Base-by-base conservation (phyloP, 2,888 invertebrate species). In the Drosophila nr. medialis region DNA sequence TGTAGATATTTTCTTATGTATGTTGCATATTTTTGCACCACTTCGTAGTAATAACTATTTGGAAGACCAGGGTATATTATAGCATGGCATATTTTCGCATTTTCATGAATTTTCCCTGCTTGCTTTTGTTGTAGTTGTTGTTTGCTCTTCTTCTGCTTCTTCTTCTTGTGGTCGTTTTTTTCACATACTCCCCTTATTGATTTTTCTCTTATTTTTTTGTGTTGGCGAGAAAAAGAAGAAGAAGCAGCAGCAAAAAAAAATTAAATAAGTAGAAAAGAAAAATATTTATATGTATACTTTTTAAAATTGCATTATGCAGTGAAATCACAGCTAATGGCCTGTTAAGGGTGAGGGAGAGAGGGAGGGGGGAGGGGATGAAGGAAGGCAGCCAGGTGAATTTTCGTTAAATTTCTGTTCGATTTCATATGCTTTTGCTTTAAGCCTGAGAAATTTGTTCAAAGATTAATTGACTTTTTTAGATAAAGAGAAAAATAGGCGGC, bases 241-340 rank as follows among this genome's bases (percentile, higher is more conserved):
- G 61, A 59, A 61, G 45, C 61, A 67, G 42, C 67, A 65, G 53
- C 49, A 64, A 68, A 68, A 60, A 30, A 68, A 79, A 70, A 58
- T 40, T 48, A 66, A 68, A 70, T 67, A 64, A 73, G 76, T 72
- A 68, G 67, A 70, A 68, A 80, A 65, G 7, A 29, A 29, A 38
- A 55, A 38, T 18, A 56, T 74, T 64, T 42, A 15, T 24, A 4
- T 24, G 8, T 15, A 8, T 24, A 24, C 79, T 80, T 89, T 85
- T 89, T 24, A 15, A 15, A 84, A 88, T 89, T 85, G 84, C 89
- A 85, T 89, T 85, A 85, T 89, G 87, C 81, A 64, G 68, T 48
- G 68, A 79, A 86, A 86, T 86, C 81, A 72, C 71, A 64, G 36
- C 36, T 38, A 56, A 45, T 29, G 32, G 59, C 56, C n/a, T 34